Conservation (phyloP, 2,113 vertebrate genomes). For the Trematocara variabile region DNA sequence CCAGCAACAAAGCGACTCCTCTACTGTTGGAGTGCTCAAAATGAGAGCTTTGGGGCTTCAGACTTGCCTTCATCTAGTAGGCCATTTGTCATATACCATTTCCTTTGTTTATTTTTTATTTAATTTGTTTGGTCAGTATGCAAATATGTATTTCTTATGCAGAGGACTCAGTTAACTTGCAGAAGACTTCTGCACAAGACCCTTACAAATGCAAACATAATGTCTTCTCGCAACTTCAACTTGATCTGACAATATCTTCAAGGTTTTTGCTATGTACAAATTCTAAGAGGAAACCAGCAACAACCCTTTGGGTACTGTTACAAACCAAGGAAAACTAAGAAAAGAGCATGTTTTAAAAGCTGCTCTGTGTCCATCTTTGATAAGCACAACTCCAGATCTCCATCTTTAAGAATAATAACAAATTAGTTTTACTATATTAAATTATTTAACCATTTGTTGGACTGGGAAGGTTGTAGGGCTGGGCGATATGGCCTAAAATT, state of each 20-base stretch:
- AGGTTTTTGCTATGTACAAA: background rate
- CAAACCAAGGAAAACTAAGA: background rate
- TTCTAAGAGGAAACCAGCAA: background rate
- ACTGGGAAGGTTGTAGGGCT: background rate
- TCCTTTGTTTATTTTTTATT: background rate
- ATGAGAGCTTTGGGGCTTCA: background rate
- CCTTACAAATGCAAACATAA: background rate
- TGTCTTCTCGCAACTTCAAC: background rate
- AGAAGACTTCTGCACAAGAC: background rate
- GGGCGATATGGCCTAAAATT: too few species aligned
- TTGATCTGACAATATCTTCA: background rate
- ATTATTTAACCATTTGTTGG: background rate
- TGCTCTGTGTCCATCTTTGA: background rate
- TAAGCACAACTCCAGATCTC: background rate
- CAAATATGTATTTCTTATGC: background rate
- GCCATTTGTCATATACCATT: background rate
- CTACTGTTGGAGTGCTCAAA: background rate
- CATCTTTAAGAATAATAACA: background rate
- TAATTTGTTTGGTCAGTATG: background rate
- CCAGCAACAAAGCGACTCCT: background rate
- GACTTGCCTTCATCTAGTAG: background rate
- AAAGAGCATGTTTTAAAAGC: background rate
- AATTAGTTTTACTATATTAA: background rate
- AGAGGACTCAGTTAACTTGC: background rate
- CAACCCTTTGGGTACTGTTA: background rate